phyloP scores from a whole-genome alignment of 2,797 vertebrate genomes.

The Neopelma chrysocephalum region DNA sequence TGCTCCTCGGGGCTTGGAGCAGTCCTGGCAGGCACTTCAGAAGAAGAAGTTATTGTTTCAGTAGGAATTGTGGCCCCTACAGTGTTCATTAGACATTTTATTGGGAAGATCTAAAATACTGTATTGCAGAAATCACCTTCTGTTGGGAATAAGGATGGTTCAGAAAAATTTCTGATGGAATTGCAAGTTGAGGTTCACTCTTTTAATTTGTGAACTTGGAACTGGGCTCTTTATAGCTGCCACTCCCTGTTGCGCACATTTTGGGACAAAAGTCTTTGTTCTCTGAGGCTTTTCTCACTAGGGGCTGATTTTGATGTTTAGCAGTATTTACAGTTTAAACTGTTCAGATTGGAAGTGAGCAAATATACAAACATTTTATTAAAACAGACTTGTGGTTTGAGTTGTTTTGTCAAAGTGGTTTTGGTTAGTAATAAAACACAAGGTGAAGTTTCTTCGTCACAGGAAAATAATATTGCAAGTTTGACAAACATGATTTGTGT shows the following conservation, averaged over 20 bases:
- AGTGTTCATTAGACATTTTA: slow-evolving; percentile 13
- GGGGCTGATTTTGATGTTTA: not conserved
- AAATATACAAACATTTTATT: not conserved
- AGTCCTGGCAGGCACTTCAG: not conserved
- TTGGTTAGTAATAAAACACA: not conserved
- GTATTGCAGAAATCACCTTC: not conserved
- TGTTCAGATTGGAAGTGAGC: not conserved
- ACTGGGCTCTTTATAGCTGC: slow-evolving; percentile 5
- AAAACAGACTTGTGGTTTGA: not conserved
- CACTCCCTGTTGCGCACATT: not conserved
- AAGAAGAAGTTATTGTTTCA: not conserved
- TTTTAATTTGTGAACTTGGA: slow-evolving; percentile 57
- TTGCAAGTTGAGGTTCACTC: not conserved
- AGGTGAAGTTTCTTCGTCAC: not conserved
- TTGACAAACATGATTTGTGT: not conserved
- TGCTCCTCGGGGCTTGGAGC: not conserved
- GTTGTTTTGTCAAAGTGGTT: not conserved
- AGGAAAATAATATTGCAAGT: not conserved
- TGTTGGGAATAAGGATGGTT: slow-evolving; percentile 9
- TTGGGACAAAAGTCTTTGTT: not conserved
- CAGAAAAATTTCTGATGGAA: slow-evolving; percentile 18
- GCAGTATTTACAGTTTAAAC: not conserved
- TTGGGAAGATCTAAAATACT: slow-evolving; percentile 29
- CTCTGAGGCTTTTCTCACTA: slow-evolving; percentile 4
- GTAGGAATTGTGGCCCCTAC: not conserved